phyloP scores from a whole-genome alignment of 2,113 vertebrate genomes.

The Tringa solitaria region DNA sequence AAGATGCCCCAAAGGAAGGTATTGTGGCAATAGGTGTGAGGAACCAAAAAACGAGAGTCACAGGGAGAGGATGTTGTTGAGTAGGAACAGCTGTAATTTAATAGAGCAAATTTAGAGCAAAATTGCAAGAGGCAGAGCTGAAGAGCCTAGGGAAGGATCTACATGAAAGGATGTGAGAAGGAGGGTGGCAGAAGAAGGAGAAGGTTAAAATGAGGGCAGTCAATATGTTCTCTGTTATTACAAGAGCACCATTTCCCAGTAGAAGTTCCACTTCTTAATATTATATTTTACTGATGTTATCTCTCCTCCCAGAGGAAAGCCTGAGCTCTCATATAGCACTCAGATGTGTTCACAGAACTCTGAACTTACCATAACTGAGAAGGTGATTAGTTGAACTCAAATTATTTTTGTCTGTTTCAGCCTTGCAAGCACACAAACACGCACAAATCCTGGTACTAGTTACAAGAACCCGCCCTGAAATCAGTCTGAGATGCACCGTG shows the following conservation, averaged over 20 bases:
- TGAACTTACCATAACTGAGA: neutral
- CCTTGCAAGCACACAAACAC: neutral
- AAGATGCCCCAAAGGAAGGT: neutral
- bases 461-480: neutral
- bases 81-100: neutral
- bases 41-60: neutral
- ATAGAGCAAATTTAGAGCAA: neutral
- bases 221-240: neutral
- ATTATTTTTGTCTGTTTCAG: neutral
- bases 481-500: accelerated
- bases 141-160: neutral
- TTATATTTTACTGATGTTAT: neutral
- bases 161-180: neutral
- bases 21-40: neutral
- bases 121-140: neutral
- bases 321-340: neutral
- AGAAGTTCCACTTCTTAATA: neutral
- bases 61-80: neutral
- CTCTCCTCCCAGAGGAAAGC: neutral
- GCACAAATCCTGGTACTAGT: neutral
- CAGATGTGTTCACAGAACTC: neutral
- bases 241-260: neutral
- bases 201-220: neutral
- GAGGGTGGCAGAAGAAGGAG: neutral
- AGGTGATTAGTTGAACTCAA: neutral